phyloP scores from a whole-genome alignment of 1,140 invertebrate species.

The Zaprionus vittiger region DNA sequence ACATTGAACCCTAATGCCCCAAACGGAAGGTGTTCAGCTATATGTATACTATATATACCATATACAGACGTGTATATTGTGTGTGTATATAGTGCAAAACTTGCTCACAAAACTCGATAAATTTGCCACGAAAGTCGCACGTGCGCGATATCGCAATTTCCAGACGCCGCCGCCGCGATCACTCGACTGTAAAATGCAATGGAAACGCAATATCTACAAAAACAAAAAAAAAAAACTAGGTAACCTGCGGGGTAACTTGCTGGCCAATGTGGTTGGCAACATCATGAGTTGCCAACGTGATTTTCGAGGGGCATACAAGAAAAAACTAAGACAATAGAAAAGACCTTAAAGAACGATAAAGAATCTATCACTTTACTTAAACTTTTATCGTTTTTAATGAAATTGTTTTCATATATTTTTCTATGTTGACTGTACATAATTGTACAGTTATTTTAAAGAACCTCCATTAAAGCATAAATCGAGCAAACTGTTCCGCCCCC shows the following conservation, averaged over 20 bases:
- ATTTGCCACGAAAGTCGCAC: slow-evolving; percentile 78
- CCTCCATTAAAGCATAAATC: slow-evolving; percentile 3
- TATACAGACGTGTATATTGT: neutral
- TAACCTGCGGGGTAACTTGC: slow-evolving; percentile 19
- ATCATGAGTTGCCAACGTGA: slow-evolving; percentile 70
- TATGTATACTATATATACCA: neutral
- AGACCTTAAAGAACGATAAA: neutral
- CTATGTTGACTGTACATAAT: neutral
- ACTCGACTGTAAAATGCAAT: slow-evolving; percentile 77
- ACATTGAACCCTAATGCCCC: slow-evolving; percentile 39
- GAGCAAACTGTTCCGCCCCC: neutral
- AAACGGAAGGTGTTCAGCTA: slow-evolving; percentile 27
- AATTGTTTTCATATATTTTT: neutral
- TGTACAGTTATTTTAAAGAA: neutral
- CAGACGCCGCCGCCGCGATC: slow-evolving; percentile 57
- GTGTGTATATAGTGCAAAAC: slow-evolving; percentile 11
- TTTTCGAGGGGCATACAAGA: slow-evolving; percentile 19
- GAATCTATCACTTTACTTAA: neutral
- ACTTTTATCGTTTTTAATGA: no score
- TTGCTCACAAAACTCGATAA: slow-evolving; percentile 63
- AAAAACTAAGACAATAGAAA: neutral
- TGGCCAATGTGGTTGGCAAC: slow-evolving; percentile 30
- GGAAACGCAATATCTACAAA: slow-evolving; percentile 38
- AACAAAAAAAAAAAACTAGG: slow-evolving; percentile 24
- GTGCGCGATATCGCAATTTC: slow-evolving; percentile 62